phyloP scores from a whole-genome alignment of 2,888 invertebrate genomes.

The Axea sp. region DNA sequence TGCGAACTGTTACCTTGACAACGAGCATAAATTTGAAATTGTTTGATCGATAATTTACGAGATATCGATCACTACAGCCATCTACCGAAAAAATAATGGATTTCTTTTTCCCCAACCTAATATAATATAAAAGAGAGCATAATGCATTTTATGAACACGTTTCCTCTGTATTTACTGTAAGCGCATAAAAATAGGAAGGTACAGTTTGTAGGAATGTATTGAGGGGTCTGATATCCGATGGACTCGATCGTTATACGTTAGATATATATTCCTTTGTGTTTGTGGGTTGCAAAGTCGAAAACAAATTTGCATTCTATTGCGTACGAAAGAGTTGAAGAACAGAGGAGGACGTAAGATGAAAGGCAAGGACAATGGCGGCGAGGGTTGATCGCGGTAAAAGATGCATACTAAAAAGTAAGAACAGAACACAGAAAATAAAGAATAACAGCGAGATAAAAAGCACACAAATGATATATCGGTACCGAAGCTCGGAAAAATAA shows the following conservation, averaged over 20 bases:
- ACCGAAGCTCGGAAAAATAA: constrained; percentile 25
- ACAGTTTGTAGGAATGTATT: constrained; percentile 9
- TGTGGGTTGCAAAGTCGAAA: constrained; percentile 42
- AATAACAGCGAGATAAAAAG: constrained; percentile 31
- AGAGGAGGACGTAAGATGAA: constrained; percentile 31
- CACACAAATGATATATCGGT: constrained; percentile 16
- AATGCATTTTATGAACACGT: constrained; percentile 23
- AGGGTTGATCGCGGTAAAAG: constrained; percentile 45
- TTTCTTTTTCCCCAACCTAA: too few relatives aligned
- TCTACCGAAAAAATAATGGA: too few relatives aligned
- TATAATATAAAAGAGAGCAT: constrained; percentile 16
- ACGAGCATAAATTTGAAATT: too few relatives aligned
- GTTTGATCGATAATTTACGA: too few relatives aligned
- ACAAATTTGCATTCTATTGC: constrained; percentile 60
- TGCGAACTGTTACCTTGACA: too few relatives aligned
- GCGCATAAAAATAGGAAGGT: constrained; percentile 15
- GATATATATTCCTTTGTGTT: constrained; percentile 40
- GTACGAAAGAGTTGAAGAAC: constrained; percentile 28
- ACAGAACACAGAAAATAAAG: constrained; percentile 39
- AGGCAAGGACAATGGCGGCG: constrained; percentile 36
- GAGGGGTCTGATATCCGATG: constrained; percentile 45
- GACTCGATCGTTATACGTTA: constrained; percentile 43
- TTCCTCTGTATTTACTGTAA: constrained; percentile 3
- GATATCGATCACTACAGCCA: too few relatives aligned
- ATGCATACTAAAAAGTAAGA: constrained; percentile 45